Evolutionary conservation across 2,113 vertebrate species (phyloP).

Genomic region (Urocynchramus pylzowi): DNA sequence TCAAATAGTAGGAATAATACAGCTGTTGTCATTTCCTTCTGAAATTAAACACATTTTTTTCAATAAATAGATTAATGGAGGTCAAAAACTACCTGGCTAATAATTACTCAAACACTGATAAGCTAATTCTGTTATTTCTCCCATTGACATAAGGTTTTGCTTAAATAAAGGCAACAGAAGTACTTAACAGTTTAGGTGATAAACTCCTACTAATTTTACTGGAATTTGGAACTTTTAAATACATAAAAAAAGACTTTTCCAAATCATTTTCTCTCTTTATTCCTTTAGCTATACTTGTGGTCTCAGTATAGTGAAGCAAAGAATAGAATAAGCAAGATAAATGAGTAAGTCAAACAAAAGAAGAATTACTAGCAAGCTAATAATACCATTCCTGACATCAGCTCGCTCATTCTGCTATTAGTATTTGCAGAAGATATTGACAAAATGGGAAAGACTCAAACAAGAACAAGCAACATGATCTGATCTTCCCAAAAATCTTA

Average conservation of each 20-base stretch:
- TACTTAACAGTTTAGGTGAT: not conserved
- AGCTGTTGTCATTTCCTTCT: not conserved
- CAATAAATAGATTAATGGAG: not conserved
- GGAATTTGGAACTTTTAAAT: not conserved
- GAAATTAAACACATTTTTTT: not conserved
- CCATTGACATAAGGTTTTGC: not conserved
- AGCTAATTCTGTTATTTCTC: not conserved
- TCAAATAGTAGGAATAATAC: slow-evolving; percentile 39
- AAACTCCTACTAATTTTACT: not conserved
- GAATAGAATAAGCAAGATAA: not conserved
- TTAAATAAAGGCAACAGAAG: not conserved
- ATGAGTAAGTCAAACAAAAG: not conserved
- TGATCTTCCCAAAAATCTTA: not conserved
- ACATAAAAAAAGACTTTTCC: not conserved
- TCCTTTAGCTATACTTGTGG: not conserved
- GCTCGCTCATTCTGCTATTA: rapidly evolving
- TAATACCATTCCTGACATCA: not conserved
- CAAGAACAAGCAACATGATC: not conserved
- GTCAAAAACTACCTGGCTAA: not conserved
- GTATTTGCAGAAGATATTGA: not conserved
- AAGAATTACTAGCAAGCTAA: not conserved
- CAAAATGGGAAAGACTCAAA: not conserved
- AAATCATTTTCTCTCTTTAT: not conserved
- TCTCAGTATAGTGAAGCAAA: not conserved
- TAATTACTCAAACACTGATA: not conserved